Base-by-base conservation (phyloP, 2,797 vertebrate species). In the Sebastes trivittatus region DNA sequence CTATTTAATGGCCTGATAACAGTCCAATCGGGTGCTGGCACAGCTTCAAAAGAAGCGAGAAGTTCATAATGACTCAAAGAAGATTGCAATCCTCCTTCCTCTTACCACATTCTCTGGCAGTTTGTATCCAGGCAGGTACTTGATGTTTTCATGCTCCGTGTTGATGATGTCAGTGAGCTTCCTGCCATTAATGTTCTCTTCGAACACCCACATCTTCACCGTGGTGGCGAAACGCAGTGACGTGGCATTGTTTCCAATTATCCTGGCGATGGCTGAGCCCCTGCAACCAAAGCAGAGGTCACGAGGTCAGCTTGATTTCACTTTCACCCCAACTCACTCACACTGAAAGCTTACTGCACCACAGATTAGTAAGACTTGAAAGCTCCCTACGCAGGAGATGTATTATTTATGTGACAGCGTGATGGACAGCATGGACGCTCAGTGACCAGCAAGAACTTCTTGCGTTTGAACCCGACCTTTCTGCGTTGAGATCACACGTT, bases 171-270 rank as follows among this genome's bases (percentile, higher is more conserved):
- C 97, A 3, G 97, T 97, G 82, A 98, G 93, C 87, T 97, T 98
- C 84, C 95, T 96, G 59, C 97, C 97, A 27, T 97, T 92, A 78
- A 98, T 60, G 1, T 92, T 95, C 91, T 98, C 97, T 88, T 98
- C 97, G 52, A 95, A 98, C 77, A 98, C 97, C 98, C 97, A 98
- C 98, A 98, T 98, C 78, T 97, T 97, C 85, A 98, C 97, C 0
- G 95, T 97, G 77, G 95, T 92, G 80, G 96, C 95, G 81, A 98
- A 98, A 72, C 92, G 95, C 80, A 97, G 71, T 0, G 92, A 94
- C 83, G 93, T 94, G 63, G 96, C 97, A 89, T 98, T 98, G 27
- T 88, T 91, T 46, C 97, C 98, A 80, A 98, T 91, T 66, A 98
- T 98, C 93, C 96, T 96, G 58, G 97, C 97, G 78, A 98, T 95